Evolutionary conservation across 2,888 invertebrate genomes (phyloP), one percentile per base, ranked within the genome.

Genomic region (Cepaea hortensis): DNA sequence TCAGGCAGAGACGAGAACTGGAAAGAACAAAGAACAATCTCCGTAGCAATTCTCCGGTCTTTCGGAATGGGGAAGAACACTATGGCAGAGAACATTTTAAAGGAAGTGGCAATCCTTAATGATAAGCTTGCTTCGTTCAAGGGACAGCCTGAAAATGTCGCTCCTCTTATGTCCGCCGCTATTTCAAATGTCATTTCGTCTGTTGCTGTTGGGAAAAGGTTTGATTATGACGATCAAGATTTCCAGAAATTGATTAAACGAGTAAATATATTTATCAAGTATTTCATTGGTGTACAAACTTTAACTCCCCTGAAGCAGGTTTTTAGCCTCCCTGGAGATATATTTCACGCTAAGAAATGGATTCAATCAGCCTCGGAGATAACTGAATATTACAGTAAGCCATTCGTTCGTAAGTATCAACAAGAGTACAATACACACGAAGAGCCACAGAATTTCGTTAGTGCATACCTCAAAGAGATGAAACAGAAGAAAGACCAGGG

Each of bases 21-120:
- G 87, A 86, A 88, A 35, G 86, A 86, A 46, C 86, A 85, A 84
- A 65, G 88, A 7, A 73, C 81, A 35, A 62, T 61, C 9, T 20
- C 84, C 20, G 23, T 85, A 48, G 48, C 80, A 13, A 88, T 88
- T 65, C 79, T 88, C 3, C 70, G 85, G 20, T 35, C 73, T 11
- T 68, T 88, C 15, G 85, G 86, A 48, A 84, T 88, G 88, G 88
- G 88, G 62, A 86, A 86, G 65, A 73, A 86, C 20, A 7, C 81
- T 9, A 50, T 86, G 86, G 86, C 84, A 15, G 81, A 84, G 18
- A 88, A 73, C 62, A 62, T 86, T 23, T 50, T 82, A 61, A 77
- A 84, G 77, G 88, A 88, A 75, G 85, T 85, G 6, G 18, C 23
- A 15, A 3, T 62, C 65, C 7, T 84, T 20, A 50, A 46, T 2